phyloP scores from a whole-genome alignment of 2,888 invertebrate genomes.

The Odontocolon sp. region DNA sequence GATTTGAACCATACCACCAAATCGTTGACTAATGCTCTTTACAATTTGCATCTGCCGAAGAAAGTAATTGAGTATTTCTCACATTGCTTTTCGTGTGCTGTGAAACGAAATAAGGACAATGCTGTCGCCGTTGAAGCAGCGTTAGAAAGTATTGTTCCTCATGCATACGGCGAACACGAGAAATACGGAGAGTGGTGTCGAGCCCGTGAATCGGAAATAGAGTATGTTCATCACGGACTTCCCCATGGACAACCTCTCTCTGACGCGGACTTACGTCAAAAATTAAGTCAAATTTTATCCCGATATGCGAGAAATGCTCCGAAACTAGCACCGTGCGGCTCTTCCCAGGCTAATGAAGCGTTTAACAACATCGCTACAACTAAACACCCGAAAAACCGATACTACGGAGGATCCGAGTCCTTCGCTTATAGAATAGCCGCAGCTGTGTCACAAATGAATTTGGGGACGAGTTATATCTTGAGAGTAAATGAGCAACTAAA shows the following conservation, averaged over 20 bases:
- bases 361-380: conserved; percentile 32
- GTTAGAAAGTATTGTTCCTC: conserved; percentile 53
- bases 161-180: conserved; percentile 60
- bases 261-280: no score
- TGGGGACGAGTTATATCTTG: conserved; percentile 6
- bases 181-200: conserved; percentile 62
- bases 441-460: conserved; percentile 35
- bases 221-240: no score
- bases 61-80: conserved; percentile 14
- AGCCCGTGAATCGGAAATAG: no score
- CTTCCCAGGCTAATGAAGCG: conserved; percentile 35
- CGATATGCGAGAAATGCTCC: conserved; percentile 11
- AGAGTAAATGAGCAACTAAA: not conserved
- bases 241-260: no score
- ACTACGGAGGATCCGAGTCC: conserved; percentile 35
- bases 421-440: conserved; percentile 32
- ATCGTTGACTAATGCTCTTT: conserved; percentile 4
- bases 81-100: conserved; percentile 14
- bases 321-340: conserved; percentile 37
- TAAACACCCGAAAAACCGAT: conserved; percentile 29
- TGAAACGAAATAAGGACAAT: conserved; percentile 31
- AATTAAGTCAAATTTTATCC: no score
- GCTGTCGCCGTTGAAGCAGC: not conserved
- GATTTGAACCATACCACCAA: conserved; percentile 31
- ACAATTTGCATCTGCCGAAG: not conserved